Evolutionary conservation across 2,113 vertebrate genomes (phyloP).

Genomic region (Passerina amoena): DNA sequence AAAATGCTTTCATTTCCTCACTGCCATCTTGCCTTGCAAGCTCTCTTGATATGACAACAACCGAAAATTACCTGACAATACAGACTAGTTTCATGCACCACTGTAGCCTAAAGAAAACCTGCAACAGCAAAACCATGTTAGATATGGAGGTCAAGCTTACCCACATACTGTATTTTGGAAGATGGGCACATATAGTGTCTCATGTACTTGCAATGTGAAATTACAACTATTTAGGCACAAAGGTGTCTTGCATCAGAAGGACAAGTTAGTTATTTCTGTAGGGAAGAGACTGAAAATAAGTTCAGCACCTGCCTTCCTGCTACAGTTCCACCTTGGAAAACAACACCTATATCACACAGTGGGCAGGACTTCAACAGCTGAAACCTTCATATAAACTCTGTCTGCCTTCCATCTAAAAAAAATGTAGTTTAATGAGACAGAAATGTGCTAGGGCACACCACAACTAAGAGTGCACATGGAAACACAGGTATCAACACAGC

Average conservation of each 20-base stretch:
- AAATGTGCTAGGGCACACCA: neutral
- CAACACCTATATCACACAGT: fast-evolving
- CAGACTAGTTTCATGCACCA: neutral
- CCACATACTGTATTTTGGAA: neutral
- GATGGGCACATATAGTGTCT: neutral
- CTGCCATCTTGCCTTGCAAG: neutral
- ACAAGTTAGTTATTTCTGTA: neutral
- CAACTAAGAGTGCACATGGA: fast-evolving
- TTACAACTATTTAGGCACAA: neutral
- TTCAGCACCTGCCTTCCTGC: neutral
- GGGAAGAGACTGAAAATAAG: neutral
- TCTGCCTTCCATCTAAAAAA: neutral
- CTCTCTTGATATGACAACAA: neutral
- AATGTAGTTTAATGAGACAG: neutral
- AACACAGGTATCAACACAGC: neutral
- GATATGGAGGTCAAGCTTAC: neutral
- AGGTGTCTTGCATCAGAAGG: neutral
- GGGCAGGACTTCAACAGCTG: neutral
- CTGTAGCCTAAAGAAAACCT: neutral
- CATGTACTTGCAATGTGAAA: neutral
- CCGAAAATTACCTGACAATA: neutral
- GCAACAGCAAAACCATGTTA: neutral
- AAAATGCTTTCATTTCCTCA: neutral
- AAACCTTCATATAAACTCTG: neutral
- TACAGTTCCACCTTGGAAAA: neutral